Conservation (phyloP, 2,113 vertebrate species). For the Sminthopsis crassicaudata region DNA sequence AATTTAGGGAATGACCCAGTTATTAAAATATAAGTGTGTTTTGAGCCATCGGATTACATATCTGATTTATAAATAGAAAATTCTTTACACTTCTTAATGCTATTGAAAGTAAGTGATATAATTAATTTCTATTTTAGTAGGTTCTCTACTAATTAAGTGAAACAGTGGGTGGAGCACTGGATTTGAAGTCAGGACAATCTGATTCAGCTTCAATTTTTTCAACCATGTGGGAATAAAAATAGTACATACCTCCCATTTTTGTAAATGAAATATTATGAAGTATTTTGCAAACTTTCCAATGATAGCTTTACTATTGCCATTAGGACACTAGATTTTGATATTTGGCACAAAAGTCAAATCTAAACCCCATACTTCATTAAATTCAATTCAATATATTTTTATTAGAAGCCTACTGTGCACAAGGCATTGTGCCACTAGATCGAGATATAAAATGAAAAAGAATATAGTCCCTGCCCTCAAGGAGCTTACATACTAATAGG, state of each 20-base stretch:
- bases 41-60: background rate
- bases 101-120: background rate
- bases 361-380: background rate
- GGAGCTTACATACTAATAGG: background rate
- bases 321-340: conserved; percentile 11
- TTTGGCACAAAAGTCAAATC: conserved; percentile 19
- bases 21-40: conserved; percentile 38
- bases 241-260: background rate
- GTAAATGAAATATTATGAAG: background rate
- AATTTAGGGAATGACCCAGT: conserved; percentile 18
- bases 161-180: background rate
- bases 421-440: background rate
- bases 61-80: conserved; percentile 13
- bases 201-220: background rate
- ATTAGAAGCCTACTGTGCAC: background rate
- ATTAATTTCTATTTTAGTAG: background rate
- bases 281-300: background rate
- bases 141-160: background rate
- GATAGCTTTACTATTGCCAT: background rate
- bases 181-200: background rate
- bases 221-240: background rate
- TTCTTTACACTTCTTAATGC: conserved; percentile 12
- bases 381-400: background rate
- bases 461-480: background rate
- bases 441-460: background rate